Evolutionary conservation across 2,113 vertebrate genomes (phyloP).

Genomic region (Microcebus griseorufus): DNA sequence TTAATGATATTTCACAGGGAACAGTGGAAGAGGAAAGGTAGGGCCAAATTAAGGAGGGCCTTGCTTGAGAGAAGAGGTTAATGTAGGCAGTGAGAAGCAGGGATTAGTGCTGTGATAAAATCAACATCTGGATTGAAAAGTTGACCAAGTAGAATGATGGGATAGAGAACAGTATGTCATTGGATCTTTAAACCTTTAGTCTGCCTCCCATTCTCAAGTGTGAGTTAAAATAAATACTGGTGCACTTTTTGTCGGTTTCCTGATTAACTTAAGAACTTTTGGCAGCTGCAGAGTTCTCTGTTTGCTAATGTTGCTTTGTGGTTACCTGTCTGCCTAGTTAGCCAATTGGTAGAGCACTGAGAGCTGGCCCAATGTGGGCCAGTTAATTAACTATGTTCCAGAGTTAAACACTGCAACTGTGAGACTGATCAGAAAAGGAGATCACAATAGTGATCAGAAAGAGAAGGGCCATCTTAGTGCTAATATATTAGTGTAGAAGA

Average conservation of each 20-base stretch:
- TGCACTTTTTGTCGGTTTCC: not conserved
- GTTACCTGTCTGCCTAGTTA: not conserved
- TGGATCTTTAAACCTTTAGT: not conserved
- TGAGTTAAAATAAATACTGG: not conserved
- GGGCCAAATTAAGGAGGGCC: not conserved
- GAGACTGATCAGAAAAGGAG: not conserved
- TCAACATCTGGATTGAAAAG: not conserved
- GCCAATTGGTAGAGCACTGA: not conserved
- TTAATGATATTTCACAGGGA: not conserved
- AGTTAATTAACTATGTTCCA: not conserved
- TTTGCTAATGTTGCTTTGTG: not conserved
- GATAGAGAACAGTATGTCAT: not conserved
- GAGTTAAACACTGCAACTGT: not conserved
- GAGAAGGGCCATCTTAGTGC: not conserved
- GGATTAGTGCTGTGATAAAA: constrained; percentile 1
- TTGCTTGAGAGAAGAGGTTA: constrained; percentile 19
- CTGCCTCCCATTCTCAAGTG: not conserved
- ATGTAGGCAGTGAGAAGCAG: not conserved
- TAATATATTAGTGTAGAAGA: not conserved
- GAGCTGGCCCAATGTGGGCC: not conserved
- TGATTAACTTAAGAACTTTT: not conserved
- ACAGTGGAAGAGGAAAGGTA: not conserved
- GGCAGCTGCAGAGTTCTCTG: not conserved
- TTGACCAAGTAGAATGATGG: not conserved
- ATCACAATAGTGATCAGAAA: not conserved